Base-by-base conservation (phyloP, 2,797 vertebrate species). In the Lagocephalus sceleratus region DNA sequence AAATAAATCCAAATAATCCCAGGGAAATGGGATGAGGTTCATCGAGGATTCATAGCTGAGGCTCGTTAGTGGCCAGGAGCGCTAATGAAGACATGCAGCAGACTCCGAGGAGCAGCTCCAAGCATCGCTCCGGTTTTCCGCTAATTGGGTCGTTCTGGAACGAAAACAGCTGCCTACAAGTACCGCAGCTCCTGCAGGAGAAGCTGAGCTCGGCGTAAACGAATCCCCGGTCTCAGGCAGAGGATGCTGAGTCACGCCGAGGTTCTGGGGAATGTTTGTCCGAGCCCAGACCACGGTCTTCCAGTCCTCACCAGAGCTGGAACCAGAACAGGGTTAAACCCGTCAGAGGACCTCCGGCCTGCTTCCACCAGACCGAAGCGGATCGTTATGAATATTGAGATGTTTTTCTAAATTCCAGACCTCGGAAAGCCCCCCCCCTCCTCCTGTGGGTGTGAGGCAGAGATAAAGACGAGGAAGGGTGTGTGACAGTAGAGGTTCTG, bases 121-220 rank as follows among this genome's bases (percentile, higher is more conserved):
- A n/a, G 50, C 69, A 59, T 50, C 6, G 52, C 60, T 56, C 66
- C 44, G 51, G 67, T 71, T 49, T 23, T 40, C 43, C 32, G 41
- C 51, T 82, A 81, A 82, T 78, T 79, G 66, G 72, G 39, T 69
- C 67, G 53, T 56, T 72, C 40, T 60, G 56, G 54, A 40, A 51
- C 35, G 26, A 51, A 22, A 38, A 21, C 22, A 41, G 52, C 8
- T 39, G 35, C 51, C 23, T 49, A 40, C 38, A 59, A 60, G 60
- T 41, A 14, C 44, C 3, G 39, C 39, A 73, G 39, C 3, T 51
- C 17, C 12, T 16, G n/a, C 16, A 26, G 23, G 32, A 16, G 32
- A 47, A 2, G 29, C 29, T 29, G 11, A 29, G 9, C 11, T 29
- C 2, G 29, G 29, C 7, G n/a, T n/a, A n/a, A n/a, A n/a, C n/a